A percentile compares a stretch with the other conserved stretches of the same genome.
Conservation (phyloP, 2,888 invertebrate species). For the Scaptomyza reducta region DNA sequence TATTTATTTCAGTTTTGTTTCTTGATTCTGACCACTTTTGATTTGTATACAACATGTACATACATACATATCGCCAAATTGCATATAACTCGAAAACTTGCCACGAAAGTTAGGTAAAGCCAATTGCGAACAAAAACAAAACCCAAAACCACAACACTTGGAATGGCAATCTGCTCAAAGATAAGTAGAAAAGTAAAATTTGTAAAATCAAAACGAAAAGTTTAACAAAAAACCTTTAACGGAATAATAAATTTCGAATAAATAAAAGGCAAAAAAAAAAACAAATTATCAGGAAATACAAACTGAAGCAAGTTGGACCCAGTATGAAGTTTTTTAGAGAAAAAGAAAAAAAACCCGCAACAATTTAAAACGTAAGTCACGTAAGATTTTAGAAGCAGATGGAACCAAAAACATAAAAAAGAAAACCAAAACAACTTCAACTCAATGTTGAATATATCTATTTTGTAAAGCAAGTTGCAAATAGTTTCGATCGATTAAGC, state of each 20-base stretch:
- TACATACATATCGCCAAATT: constrained; percentile 75
- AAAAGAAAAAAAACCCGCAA: constrained; percentile 42
- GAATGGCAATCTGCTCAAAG: constrained; percentile 45
- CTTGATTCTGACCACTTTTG: constrained; percentile 14
- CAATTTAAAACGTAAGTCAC: constrained; percentile 60
- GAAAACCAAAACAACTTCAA: constrained; percentile 40
- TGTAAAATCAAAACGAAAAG: constrained; percentile 31
- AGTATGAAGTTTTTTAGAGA: constrained; percentile 65
- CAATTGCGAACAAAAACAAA: constrained; percentile 13
- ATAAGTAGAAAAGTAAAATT: constrained; percentile 31
- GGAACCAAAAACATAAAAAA: constrained; percentile 51
- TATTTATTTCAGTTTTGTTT: constrained; percentile 39
- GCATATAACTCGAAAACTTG: constrained; percentile 53
- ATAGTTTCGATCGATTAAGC: constrained; percentile 43
- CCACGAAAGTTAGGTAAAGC: constrained; percentile 30
- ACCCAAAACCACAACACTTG: constrained; percentile 30
- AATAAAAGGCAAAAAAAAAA: no score
- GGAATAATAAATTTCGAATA: constrained; percentile 47
- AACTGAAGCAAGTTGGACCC: constrained; percentile 79
- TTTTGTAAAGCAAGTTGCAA: constrained; percentile 71
- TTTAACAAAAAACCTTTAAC: constrained; percentile 25
- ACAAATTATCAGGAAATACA: constrained; percentile 70
- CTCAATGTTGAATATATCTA: constrained; percentile 63
- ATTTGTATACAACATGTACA: constrained; percentile 66
- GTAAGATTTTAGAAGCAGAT: constrained; percentile 68